A percentile compares a stretch with the other conserved stretches of the same genome.
phyloP scores from a whole-genome alignment of 2,888 invertebrate species.

The Elysia crispata region DNA sequence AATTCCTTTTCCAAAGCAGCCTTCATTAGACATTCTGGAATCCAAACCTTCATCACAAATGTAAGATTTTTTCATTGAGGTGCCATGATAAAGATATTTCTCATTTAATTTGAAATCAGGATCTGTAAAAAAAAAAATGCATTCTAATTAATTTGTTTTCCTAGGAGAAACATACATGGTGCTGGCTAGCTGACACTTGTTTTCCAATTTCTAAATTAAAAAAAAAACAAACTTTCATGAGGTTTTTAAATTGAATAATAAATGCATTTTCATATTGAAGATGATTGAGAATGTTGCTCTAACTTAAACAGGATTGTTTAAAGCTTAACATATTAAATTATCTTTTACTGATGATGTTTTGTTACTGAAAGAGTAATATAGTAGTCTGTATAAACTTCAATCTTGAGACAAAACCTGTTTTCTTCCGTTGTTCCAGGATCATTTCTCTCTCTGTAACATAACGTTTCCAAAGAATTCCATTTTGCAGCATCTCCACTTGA shows the following conservation, averaged over 20 bases:
- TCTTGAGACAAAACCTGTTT: conserved; percentile 39
- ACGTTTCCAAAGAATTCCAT: conserved; percentile 51
- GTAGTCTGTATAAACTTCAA: not conserved
- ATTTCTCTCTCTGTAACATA: conserved; percentile 56
- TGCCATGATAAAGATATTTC: conserved; percentile 68
- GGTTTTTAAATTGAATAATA: not conserved
- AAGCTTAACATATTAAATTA: not conserved
- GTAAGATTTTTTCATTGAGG: conserved; percentile 55
- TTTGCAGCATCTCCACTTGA: conserved; percentile 55
- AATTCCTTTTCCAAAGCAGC: conserved; percentile 69
- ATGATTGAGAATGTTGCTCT: no score
- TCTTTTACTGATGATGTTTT: not conserved
- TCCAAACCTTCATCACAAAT: conserved; percentile 71
- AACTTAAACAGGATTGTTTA: no score
- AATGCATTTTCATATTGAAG: not conserved
- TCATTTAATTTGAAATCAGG: conserved; percentile 62
- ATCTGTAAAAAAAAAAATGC: conserved; percentile 30
- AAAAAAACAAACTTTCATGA: no score
- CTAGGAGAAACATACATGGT: no score
- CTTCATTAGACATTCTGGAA: conserved; percentile 63
- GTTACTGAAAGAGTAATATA: not conserved
- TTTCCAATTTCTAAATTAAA: no score
- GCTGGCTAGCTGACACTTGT: no score
- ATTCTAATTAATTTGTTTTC: not conserved
- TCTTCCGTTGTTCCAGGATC: conserved; percentile 46